Percentiles rank a stretch among this genome's conserved stretches.
These are phyloP conservation scores for Choreutis nemorana DNA, from an alignment of 2,888 invertebrate species.

Conservation along the genomic window DNA sequence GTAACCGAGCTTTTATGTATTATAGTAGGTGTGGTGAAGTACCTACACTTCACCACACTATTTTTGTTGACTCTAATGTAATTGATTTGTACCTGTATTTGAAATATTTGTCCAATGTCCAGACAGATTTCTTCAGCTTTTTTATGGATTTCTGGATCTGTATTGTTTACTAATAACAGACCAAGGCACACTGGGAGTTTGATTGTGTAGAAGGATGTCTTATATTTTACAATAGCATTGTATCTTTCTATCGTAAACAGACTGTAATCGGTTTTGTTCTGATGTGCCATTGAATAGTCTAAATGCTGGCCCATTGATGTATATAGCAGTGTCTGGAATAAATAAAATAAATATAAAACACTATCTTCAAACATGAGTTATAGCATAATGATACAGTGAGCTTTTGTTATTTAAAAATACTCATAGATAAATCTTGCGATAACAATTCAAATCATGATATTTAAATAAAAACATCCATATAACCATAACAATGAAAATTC, in stretches of 20 bases:
- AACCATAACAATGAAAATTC: no score
- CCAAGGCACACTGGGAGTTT: constrained; percentile 86
- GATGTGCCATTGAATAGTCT: constrained; percentile 73
- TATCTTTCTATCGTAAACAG: constrained; percentile 83
- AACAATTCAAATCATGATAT: no score
- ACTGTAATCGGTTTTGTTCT: constrained; percentile 30
- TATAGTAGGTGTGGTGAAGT: background rate
- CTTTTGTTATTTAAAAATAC: no score
- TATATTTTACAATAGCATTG: constrained; percentile 84
- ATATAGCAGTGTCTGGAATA: constrained; percentile 52
- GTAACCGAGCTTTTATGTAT: no score
- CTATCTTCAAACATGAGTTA: no score
- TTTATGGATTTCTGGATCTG: constrained; percentile 72
- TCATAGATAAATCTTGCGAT: no score
- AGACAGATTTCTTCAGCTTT: constrained; percentile 81
- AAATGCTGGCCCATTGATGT: constrained; percentile 83
- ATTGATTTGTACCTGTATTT: constrained; percentile 76
- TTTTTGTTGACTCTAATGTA: no score
- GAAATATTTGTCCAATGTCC: constrained; percentile 91
- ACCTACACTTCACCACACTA: background rate
- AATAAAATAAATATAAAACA: constrained; percentile 6
- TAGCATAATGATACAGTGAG: no score
- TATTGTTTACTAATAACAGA: constrained; percentile 78
- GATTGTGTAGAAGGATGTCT: constrained; percentile 90
- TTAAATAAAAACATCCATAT: no score